Evolutionary conservation across 2,113 vertebrate genomes (phyloP), one percentile per base, ranked within the genome.

Genomic region (Protomyctophum bolini): DNA sequence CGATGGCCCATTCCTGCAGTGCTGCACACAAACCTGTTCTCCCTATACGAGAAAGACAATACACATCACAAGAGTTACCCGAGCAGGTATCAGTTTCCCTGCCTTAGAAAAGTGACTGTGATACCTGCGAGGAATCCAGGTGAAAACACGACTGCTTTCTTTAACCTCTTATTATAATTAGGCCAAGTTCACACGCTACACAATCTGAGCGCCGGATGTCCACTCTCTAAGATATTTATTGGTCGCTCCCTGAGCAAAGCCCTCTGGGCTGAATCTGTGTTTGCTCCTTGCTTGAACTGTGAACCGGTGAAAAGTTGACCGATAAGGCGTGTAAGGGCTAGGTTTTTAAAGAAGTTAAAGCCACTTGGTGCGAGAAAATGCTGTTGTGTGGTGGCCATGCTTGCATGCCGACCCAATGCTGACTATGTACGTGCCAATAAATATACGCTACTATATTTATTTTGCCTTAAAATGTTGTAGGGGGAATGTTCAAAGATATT

Each of bases 1-100:
- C 9, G 54, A 12, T 49, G 29, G 10, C 10, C 58, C 45, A 68
- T 41, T 50, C 54, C 14, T 51, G 48, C 15, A 64, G 15, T 47
- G 33, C 68, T 2, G 21, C 51, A 51, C 69, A 58, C 74, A 57
- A 59, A 47, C 49, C 58, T 63, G 21, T 5, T 70, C 21, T 73
- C 70, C 51, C 62, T 11, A 56, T 11, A 56, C 66, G 33, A 60
- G 33, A 28, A 11, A 63, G 47, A 45, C 3, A 63, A 21, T 29
- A 15, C 45, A 47, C n/a, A 14, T 10, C 29, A 54, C 33, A 41
- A 41, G 46, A 10, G 63, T 72, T 61, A 67, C 67, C 58, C 61
- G 48, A 72, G 65, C 73, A 74, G 65, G 72, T 76, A 46, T 81
- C 46, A 1, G 3, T n/a, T 68, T 72, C 64, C 76, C 51, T 8